Evolutionary conservation across 1,140 invertebrate species (phyloP).

Genomic region (Brachionus sp.): DNA sequence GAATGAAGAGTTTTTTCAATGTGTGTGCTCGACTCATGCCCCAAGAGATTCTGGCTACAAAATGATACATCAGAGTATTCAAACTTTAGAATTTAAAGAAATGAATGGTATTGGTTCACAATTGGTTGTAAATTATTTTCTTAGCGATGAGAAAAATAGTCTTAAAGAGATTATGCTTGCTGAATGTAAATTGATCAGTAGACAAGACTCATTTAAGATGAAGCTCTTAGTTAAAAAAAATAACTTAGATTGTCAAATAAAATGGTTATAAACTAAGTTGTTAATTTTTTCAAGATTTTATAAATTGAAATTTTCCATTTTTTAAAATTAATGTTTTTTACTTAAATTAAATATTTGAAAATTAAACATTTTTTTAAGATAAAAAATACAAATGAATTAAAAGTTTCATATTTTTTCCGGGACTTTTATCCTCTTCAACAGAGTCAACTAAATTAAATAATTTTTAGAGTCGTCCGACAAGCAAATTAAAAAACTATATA

Average conservation of each 20-base stretch:
- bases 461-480: too few species aligned
- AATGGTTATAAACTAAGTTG: neutral
- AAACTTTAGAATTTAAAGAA: conserved; percentile 28
- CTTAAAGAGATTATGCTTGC: neutral
- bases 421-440: too few species aligned
- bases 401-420: too few species aligned
- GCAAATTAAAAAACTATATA: too few species aligned
- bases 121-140: conserved; percentile 22
- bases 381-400: too few species aligned
- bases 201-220: neutral
- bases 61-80: conserved; percentile 10
- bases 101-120: neutral
- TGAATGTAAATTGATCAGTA: conserved; percentile 11
- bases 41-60: neutral
- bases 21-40: neutral
- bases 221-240: neutral
- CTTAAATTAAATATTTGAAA: too few species aligned
- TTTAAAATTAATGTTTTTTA: too few species aligned
- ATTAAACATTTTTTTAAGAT: too few species aligned
- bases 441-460: too few species aligned
- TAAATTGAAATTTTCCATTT: too few species aligned
- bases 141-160: neutral
- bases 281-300: too few species aligned
- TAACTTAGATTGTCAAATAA: neutral
- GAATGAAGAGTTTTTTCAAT: conserved; percentile 40